These are phyloP conservation scores for Ephestia elutella DNA, from an alignment of 1,140 invertebrate species.

Conservation along the genomic window DNA sequence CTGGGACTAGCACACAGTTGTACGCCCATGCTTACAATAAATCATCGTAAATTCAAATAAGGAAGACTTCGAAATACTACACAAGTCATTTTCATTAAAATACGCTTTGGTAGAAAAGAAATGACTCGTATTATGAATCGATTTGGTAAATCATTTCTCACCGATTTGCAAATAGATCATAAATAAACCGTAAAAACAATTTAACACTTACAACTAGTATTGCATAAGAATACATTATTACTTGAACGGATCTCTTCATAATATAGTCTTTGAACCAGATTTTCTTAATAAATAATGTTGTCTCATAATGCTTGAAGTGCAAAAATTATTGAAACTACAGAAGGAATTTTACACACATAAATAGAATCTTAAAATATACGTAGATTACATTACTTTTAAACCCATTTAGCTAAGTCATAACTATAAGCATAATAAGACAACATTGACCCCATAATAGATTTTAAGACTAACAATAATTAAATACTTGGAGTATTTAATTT, in stretches of 20 bases:
- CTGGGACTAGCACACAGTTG: slow-evolving; percentile 46
- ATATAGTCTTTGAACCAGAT: slow-evolving; percentile 42
- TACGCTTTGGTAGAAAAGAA: slow-evolving; percentile 61
- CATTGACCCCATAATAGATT: slow-evolving; percentile 11
- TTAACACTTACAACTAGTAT: slow-evolving; percentile 74
- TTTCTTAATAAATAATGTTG: slow-evolving; percentile 28
- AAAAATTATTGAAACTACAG: background rate
- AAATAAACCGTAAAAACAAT: slow-evolving; percentile 72
- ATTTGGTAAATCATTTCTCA: slow-evolving; percentile 16
- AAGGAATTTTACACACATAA: slow-evolving; percentile 28
- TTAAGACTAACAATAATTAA: slow-evolving; percentile 4
- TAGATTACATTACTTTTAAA: background rate
- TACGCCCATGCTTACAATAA: slow-evolving; percentile 30
- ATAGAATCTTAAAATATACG: slow-evolving; percentile 20
- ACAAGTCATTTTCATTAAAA: slow-evolving; percentile 44
- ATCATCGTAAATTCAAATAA: slow-evolving; percentile 26
- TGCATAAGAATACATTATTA: slow-evolving; percentile 67
- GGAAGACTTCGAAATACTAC: slow-evolving; percentile 46
- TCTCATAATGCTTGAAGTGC: slow-evolving; percentile 31
- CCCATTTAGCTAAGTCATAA: background rate
- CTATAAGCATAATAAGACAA: slow-evolving; percentile 18
- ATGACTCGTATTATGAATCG: slow-evolving; percentile 26
- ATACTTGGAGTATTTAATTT: slow-evolving; percentile 3
- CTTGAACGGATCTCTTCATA: slow-evolving; percentile 42
- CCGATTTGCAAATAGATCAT: slow-evolving; percentile 42